Base-by-base conservation (phyloP, 2,113 vertebrate species). In the Ia io region DNA sequence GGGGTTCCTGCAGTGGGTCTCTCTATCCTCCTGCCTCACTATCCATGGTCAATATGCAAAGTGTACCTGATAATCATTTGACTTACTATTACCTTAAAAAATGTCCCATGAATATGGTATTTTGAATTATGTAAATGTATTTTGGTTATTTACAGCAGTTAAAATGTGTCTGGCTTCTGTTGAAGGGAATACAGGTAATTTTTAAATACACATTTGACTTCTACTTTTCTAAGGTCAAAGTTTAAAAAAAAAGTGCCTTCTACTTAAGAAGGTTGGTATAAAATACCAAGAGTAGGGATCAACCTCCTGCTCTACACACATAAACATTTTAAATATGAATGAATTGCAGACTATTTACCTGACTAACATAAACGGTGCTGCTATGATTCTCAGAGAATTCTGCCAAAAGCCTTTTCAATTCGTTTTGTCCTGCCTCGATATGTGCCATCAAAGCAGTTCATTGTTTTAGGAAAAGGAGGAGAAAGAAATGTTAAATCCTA, bases 401-500 rank as follows among this genome's bases (percentile, higher is more conserved):
- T 63, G 47, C 49, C 40, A 80, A 96, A 97, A 95, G 44, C 79
- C 97, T 96, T 95, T 90, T 88, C 95, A 69, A 4, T 96, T 96
- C 84, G 53, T 84, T 25, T 91, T 96, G 83, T 97, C 95, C 79
- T 96, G 92, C 47, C 97, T 96, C 91, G 93, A 95, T 88, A 95
- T 93, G 80, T 96, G 96, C 79, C 90, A 92, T 96, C 91, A 96
- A 97, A 97, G 96, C 93, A 97, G 96, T 97, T 97, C 93, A 95
- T 63, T 90, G 94, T 96, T 98, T 97, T 96, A 96, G 93, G 88
- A 94, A 97, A 93, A 97, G 40, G 96, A 96, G 95, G 89, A 98
- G 59, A 97, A 95, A 89, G 82, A 61, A 93, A 97, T 98, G 97
- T 98, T 98, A 98, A 98, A 98, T 97, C 96, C 93, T 97, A 94